Percentiles rank a stretch among this genome's conserved stretches.
Conservation (phyloP, 1,140 invertebrate species). For the Eurosta solidaginis region DNA sequence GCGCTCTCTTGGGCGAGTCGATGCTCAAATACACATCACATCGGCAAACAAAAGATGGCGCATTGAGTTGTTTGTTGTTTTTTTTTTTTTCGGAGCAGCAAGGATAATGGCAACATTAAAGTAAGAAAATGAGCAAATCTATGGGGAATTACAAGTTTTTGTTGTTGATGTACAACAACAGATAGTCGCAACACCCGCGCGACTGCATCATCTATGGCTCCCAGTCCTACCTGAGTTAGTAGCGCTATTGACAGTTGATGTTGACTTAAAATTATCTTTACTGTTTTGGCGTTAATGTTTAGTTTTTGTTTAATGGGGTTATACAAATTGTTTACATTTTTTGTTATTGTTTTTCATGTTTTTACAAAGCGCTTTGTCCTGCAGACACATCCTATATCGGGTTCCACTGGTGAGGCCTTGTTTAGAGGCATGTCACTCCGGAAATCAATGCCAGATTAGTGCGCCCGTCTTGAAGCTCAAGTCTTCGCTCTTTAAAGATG, state of each 20-base stretch:
- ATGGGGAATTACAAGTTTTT: slow-evolving; percentile 15
- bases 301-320: neutral
- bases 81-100: neutral
- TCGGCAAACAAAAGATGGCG: slow-evolving; percentile 17
- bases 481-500: too few species aligned
- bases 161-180: neutral
- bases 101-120: slow-evolving; percentile 20
- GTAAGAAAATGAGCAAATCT: slow-evolving; percentile 23
- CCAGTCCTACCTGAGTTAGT: too few species aligned
- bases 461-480: too few species aligned
- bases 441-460: too few species aligned
- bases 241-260: neutral
- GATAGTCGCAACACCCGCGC: neutral
- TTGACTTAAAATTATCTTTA: neutral
- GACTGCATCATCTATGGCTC: too few species aligned
- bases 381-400: too few species aligned
- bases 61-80: slow-evolving; percentile 2
- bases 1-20: neutral
- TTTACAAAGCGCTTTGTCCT: too few species aligned
- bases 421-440: too few species aligned
- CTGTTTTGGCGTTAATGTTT: neutral
- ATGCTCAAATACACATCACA: neutral
- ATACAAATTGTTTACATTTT: too few species aligned
- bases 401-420: too few species aligned
- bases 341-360: too few species aligned